A percentile compares a stretch with the other conserved stretches of the same genome.
Evolutionary conservation across 2,888 invertebrate genomes (phyloP).

Genomic region (Pedicia rivosa): DNA sequence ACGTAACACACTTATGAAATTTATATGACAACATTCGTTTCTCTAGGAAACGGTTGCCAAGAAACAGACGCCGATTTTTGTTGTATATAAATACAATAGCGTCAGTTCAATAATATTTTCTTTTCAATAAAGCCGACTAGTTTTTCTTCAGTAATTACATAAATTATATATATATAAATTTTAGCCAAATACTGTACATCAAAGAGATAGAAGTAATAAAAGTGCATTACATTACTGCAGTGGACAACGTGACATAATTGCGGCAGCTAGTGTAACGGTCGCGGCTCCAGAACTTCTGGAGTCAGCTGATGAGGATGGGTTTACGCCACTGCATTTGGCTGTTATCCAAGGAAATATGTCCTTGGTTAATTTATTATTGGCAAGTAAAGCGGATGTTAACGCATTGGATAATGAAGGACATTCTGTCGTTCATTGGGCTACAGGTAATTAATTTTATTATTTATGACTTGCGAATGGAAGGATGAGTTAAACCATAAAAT

Average conservation of each 20-base stretch:
- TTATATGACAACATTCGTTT: too few species aligned
- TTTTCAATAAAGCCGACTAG: background rate
- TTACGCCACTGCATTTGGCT: slow-evolving; percentile 88
- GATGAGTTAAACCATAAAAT: background rate
- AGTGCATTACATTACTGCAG: slow-evolving; percentile 89
- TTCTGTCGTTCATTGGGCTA: slow-evolving; percentile 95
- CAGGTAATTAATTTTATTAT: slow-evolving; percentile 50
- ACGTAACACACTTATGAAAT: too few species aligned
- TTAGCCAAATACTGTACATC: slow-evolving; percentile 44
- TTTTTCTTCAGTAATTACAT: background rate
- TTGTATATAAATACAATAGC: background rate
- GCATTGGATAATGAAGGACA: slow-evolving; percentile 88
- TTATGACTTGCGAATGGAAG: too few species aligned
- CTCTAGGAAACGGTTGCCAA: background rate
- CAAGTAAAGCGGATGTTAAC: slow-evolving; percentile 78
- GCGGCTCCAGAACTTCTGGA: slow-evolving; percentile 75
- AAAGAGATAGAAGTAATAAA: slow-evolving; percentile 67
- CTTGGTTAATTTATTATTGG: slow-evolving; percentile 69
- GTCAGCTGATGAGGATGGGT: slow-evolving; percentile 81
- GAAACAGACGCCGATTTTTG: background rate
- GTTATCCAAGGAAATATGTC: slow-evolving; percentile 86
- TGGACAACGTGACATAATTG: slow-evolving; percentile 36
- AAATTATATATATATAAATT: background rate
- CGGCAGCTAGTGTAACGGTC: slow-evolving; percentile 63
- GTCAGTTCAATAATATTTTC: background rate